These are phyloP conservation scores for Panthera leo DNA, from an alignment of 2,113 vertebrate species.

Conservation along the genomic window DNA sequence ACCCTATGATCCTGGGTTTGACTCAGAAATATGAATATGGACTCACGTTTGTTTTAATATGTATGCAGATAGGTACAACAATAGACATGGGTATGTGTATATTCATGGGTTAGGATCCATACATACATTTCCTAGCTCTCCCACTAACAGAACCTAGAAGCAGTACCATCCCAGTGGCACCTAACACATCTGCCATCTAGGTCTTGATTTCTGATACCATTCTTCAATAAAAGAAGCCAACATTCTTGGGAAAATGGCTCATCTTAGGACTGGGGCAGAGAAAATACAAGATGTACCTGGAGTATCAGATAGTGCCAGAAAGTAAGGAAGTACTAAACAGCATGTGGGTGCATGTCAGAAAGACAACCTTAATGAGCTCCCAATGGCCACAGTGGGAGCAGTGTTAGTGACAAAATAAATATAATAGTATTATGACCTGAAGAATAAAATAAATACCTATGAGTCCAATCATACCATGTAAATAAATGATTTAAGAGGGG, in stretches of 20 bases:
- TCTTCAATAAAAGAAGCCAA: not conserved
- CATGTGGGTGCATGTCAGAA: not conserved
- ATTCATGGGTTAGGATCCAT: not conserved
- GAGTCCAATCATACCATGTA: not conserved
- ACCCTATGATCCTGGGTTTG: not conserved
- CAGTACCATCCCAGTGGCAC: no score
- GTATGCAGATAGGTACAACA: not conserved
- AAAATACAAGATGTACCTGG: not conserved
- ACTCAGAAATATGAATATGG: not conserved
- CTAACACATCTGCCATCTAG: not conserved
- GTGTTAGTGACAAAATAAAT: not conserved
- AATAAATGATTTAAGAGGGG: not conserved
- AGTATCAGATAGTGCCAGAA: not conserved
- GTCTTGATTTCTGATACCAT: not conserved
- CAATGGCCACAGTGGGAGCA: not conserved
- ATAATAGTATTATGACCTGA: not conserved
- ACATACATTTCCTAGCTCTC: not conserved
- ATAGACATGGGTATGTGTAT: not conserved
- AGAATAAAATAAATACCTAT: not conserved
- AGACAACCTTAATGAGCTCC: not conserved
- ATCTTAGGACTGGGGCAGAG: not conserved
- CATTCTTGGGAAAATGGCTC: not conserved
- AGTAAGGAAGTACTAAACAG: not conserved
- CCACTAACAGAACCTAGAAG: not conserved
- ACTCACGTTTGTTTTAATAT: not conserved